Evolutionary conservation across 2,113 vertebrate genomes (phyloP).

Genomic region (Gnathonemus longibarbis): DNA sequence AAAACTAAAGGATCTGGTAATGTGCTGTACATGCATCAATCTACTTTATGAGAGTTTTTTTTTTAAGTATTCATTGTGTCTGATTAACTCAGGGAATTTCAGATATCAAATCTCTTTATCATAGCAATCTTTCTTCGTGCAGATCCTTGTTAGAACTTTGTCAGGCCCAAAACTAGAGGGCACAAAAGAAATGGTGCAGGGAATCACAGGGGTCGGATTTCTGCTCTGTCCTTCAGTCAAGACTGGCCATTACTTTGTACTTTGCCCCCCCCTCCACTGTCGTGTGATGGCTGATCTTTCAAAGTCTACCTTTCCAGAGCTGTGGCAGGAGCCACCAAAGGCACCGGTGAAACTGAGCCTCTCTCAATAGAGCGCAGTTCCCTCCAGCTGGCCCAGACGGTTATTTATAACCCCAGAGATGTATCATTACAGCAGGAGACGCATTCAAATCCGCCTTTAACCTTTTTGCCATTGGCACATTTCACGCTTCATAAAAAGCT

Average conservation of each 20-base stretch:
- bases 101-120: not conserved
- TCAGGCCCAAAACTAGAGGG: not conserved
- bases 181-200: not conserved
- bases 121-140: not conserved
- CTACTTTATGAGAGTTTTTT: not conserved
- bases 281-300: conserved; percentile 3
- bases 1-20: not conserved
- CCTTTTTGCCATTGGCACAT: conserved; percentile 23
- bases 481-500: not conserved
- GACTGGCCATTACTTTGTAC: not conserved
- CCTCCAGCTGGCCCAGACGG: not conserved
- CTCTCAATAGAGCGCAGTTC: conserved; percentile 1
- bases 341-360: conserved; percentile 12
- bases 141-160: not conserved
- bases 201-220: not conserved
- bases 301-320: conserved; percentile 15
- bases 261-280: not conserved
- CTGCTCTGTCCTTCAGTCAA: not conserved
- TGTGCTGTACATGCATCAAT: not conserved
- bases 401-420: conserved; percentile 23
- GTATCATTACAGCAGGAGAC: conserved; percentile 22
- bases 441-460: conserved; percentile 17
- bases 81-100: not conserved
- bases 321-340: conserved; percentile 10
- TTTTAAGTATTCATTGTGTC: not conserved